Percentiles rank a stretch among this genome's conserved stretches.
These are phyloP conservation scores for Plestiodon gilberti DNA, from an alignment of 2,113 vertebrate genomes.

Conservation along the genomic window DNA sequence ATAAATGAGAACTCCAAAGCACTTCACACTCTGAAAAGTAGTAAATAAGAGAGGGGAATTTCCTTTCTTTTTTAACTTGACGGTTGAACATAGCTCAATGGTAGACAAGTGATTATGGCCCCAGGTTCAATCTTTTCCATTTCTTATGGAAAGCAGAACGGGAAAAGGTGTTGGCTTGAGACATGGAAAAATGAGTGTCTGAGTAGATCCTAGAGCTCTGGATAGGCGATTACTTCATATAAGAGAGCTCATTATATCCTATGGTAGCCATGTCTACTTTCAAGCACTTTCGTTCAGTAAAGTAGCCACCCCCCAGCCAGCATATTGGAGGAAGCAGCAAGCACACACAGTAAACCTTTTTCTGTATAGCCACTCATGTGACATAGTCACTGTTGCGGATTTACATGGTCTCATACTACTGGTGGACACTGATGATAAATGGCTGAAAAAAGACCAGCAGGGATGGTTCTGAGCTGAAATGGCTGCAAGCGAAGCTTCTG, in stretches of 20 bases:
- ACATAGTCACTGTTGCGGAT: neutral
- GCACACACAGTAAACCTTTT: neutral
- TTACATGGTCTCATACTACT: neutral
- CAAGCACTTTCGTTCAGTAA: neutral
- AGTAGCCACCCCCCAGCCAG: neutral
- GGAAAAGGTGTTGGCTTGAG: neutral
- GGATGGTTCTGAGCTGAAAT: neutral
- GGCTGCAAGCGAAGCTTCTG: neutral
- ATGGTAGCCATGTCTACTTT: neutral
- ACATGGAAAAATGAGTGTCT: neutral
- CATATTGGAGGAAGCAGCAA: neutral
- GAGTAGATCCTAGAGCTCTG: neutral
- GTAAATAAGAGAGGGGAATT: neutral
- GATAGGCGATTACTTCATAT: neutral
- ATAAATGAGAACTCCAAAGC: neutral
- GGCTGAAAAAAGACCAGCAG: neutral
- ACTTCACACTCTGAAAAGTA: neutral
- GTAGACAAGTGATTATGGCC: neutral
- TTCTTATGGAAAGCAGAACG: neutral
- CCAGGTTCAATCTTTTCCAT: neutral
- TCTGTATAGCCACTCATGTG: neutral
- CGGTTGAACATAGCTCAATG: neutral
- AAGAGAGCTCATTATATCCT: neutral
- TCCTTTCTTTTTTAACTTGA: neutral
- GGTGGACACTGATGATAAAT: neutral